Percentiles rank a stretch among this genome's conserved stretches.
Evolutionary conservation across 2,113 vertebrate species (phyloP).

Genomic region (Hemicordylus capensis): DNA sequence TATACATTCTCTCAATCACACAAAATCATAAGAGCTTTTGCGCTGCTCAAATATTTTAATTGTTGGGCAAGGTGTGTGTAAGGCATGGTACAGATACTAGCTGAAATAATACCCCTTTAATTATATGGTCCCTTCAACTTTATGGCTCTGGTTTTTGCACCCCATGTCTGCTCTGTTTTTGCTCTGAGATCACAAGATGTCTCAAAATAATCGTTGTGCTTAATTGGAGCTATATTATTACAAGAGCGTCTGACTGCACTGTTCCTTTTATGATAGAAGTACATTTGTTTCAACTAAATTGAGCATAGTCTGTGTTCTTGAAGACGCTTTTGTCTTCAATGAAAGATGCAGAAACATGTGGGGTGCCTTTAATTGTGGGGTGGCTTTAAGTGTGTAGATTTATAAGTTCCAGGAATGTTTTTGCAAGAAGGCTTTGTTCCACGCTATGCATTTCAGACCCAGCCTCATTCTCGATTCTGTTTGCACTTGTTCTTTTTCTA

Average conservation of each 20-base stretch:
- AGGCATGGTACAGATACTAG: slow-evolving; percentile 6
- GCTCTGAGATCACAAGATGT: slow-evolving; percentile 32
- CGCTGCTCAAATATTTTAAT: slow-evolving; percentile 17
- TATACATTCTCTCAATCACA: neutral
- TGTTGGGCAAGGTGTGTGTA: neutral
- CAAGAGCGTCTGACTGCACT: slow-evolving; percentile 30
- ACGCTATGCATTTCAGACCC: slow-evolving; percentile 57
- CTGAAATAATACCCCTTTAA: slow-evolving; percentile 16
- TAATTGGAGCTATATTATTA: slow-evolving; percentile 40
- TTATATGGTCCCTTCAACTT: slow-evolving; percentile 18
- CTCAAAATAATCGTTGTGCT: slow-evolving; percentile 32
- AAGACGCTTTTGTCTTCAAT: slow-evolving; percentile 15
- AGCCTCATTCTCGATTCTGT: slow-evolving; percentile 60
- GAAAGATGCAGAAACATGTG: neutral
- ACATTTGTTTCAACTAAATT: slow-evolving; percentile 29
- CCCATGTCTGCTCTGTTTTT: neutral
- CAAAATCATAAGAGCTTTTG: neutral
- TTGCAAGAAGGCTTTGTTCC: neutral
- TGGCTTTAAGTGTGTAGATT: neutral
- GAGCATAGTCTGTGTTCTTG: slow-evolving; percentile 2
- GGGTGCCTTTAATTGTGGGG: slow-evolving; percentile 12
- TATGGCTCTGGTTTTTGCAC: slow-evolving; percentile 1
- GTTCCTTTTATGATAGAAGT: neutral
- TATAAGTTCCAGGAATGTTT: neutral
- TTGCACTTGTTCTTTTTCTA: slow-evolving; percentile 63